phyloP scores from a whole-genome alignment of 2,888 invertebrate species.

The Prenolepis imparis region DNA sequence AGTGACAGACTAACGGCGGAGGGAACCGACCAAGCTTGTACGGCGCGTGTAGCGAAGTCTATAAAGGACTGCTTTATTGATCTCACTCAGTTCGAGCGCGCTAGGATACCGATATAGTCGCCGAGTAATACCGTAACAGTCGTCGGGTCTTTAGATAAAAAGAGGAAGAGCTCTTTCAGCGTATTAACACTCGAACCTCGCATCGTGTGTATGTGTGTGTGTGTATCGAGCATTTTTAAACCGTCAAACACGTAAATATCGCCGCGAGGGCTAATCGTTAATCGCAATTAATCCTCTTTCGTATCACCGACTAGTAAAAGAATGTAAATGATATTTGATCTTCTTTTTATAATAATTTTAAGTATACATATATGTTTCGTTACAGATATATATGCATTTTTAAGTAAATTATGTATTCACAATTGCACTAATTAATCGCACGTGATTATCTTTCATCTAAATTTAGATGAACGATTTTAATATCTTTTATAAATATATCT shows the following conservation, averaged over 20 bases:
- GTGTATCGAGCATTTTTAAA: conserved; percentile 2
- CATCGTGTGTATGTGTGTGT: not conserved
- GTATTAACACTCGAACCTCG: conserved; percentile 22
- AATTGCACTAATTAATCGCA: not conserved
- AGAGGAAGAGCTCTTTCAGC: conserved; percentile 35
- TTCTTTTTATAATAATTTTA: not conserved
- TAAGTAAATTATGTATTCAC: not conserved
- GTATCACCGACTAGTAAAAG: not conserved
- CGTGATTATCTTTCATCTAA: not conserved
- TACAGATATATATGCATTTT: not conserved
- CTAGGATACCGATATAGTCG: conserved; percentile 82
- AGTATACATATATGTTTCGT: not conserved
- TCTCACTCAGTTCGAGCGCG: conserved; percentile 84
- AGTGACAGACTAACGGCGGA: conserved; percentile 65
- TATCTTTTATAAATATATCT: not conserved
- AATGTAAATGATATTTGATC: conserved; percentile 2
- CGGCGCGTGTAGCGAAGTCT: conserved; percentile 84
- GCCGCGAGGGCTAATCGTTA: conserved; percentile 16
- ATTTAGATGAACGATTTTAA: not conserved
- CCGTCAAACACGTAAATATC: conserved; percentile 14
- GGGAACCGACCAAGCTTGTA: conserved; percentile 82
- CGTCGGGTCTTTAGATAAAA: conserved; percentile 66
- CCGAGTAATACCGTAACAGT: conserved; percentile 66
- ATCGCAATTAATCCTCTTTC: not conserved
- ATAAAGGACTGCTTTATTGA: conserved; percentile 86